Percentiles rank a stretch among this genome's conserved stretches.
phyloP scores from a whole-genome alignment of 35 echinoderm and acorn worm genomes.

The Lytechinus variegatus region DNA sequence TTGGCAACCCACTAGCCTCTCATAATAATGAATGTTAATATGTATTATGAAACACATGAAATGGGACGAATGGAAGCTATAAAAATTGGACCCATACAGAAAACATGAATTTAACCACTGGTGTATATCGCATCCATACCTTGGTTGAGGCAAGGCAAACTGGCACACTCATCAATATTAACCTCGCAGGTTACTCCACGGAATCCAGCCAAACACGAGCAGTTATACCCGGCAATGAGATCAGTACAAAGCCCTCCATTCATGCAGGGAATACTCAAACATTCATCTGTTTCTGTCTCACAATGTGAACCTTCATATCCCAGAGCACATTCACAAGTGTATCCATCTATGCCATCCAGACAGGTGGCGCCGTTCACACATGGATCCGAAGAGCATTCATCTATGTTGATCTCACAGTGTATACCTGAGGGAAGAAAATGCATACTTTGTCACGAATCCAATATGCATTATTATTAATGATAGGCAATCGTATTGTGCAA shows the following conservation, averaged over 20 bases:
- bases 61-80: no score
- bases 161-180: slow-evolving; percentile 70
- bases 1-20: no score
- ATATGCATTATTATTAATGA: no score
- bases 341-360: slow-evolving; percentile 55
- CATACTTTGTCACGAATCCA: no score
- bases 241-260: slow-evolving; percentile 56
- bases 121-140: not conserved
- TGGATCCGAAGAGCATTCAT: slow-evolving; percentile 47
- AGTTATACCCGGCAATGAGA: slow-evolving; percentile 49
- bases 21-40: no score
- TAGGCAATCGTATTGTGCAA: no score
- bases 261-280: slow-evolving; percentile 50
- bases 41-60: no score
- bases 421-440: slow-evolving; percentile 32
- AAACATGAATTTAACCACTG: no score
- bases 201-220: slow-evolving; percentile 61
- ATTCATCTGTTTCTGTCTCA: slow-evolving; percentile 55
- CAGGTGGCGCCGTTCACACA: slow-evolving; percentile 61
- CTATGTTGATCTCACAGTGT: slow-evolving; percentile 64
- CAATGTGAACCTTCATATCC: slow-evolving; percentile 54
- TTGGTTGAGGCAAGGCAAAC: slow-evolving; percentile 68
- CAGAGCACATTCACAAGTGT: slow-evolving; percentile 40
- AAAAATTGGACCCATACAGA: no score
- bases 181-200: slow-evolving; percentile 61